Base-by-base conservation (phyloP, 2,113 vertebrate genomes). In the Cyanoderma ruficeps region DNA sequence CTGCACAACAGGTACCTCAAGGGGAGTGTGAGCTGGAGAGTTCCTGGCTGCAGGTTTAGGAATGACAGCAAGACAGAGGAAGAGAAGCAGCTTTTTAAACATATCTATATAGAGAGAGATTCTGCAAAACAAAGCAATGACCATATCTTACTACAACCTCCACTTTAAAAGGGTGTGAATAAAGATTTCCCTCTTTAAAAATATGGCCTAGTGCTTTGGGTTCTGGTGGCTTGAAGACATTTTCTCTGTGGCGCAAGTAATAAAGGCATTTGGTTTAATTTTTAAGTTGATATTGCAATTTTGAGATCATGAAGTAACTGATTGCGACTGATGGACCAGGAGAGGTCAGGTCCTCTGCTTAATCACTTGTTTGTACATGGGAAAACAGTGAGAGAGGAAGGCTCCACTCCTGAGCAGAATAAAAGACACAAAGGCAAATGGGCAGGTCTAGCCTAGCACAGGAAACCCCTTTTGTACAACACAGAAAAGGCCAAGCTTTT, bases 381-480 rank as follows among this genome's bases (percentile, higher is more conserved):
- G 60, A 33, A 87, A 67, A 78, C 19, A n/a, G 50, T 59, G 27
- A 31, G 83, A 59, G 91, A 89, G 89, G 89, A 94, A 96, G 47
- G 87, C 74, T 86, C 30, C 15, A 9, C 72, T 87, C 77, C 52
- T 71, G 42, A 81, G 69, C 5, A 15, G 74, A 52, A 35, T 33
- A 47, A 85, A 71, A 81, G 39, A 39, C 60, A 91, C 91, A 75
- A 86, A 97, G 46, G 86, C 75, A 67, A 80, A 46, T 2, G 10
- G 94, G 89, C 65, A 88, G 80, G 64, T 87, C 76, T 72, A 89
- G 71, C 42, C 35, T 20, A 2, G 41, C 65, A 75, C 91, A 94
- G 94, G 91, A 96, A 95, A 95, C 33, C 16, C 44, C 46, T 87
- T 92, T 41, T 49, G 61, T 50, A 35, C 68, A 83, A 16, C 14